Evolutionary conservation across 2,113 vertebrate species (phyloP), one percentile per base, ranked within the genome.

Genomic region (Phainopepla nitens): DNA sequence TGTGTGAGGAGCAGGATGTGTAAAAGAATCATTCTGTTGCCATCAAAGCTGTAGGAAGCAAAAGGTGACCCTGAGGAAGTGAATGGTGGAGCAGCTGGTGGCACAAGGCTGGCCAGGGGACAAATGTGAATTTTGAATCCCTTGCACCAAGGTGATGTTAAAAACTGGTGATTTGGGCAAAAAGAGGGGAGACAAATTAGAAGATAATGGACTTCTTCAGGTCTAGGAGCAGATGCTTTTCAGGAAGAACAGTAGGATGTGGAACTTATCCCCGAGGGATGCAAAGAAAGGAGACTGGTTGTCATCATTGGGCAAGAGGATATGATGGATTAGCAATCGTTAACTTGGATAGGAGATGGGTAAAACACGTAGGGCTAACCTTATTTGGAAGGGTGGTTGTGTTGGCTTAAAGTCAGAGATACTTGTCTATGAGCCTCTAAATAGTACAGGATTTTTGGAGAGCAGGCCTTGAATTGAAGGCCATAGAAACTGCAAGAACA

Each of bases 261-360:
- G 41, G 31, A 70, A 3, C 22, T 68, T 1, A 0, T 33, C 42
- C 15, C 6, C 2, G 1, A 1, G 8, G 47, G 13, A 51, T 47
- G 44, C 0, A 3, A 17, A 56, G 35, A 28, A 42, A 24, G 23
- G 20, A 82, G 50, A 11, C 6, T 1, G 3, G 25, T 41, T 44
- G 25, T 75, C 5, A 8, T 70, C 8, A 11, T 0, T 49, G 44
- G 22, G 75, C 13, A 39, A 17, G 23, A 65, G n/a, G 36, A 64
- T 61, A 17, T 2, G 7, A 60, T 19, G 28, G 16, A 28, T 85
- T 88, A 58, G 14, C n/a, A 61, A 0, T 69, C 36, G 51, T 78
- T 60, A 42, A 21, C 17, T 65, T 50, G 53, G n/a, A 7, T 36
- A 35, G 31, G 9, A 36, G 24, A 18, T 53, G 15, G 20, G 13